Evolutionary conservation across 2,113 vertebrate genomes (phyloP).

Genomic region (Orientallactaga bullata): DNA sequence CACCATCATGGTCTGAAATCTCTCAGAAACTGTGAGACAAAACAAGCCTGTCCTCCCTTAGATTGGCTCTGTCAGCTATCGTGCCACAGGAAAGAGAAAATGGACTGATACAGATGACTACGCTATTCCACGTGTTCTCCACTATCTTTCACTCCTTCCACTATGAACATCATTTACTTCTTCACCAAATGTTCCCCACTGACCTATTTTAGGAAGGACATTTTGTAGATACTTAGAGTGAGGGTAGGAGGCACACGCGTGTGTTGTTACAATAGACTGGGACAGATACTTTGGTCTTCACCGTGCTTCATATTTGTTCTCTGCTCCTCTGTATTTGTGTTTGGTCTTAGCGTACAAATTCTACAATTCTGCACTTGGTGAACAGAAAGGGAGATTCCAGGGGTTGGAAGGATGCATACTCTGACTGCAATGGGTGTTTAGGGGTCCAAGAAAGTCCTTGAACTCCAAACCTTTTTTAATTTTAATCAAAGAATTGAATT

Average conservation of each 20-base stretch:
- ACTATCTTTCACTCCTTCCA: background rate
- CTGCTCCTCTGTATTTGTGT: background rate
- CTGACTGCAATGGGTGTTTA: too few species aligned
- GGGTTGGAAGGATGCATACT: too few species aligned
- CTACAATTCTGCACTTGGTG: too few species aligned
- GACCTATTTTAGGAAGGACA: background rate
- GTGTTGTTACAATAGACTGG: background rate
- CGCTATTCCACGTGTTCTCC: background rate
- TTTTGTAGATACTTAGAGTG: background rate
- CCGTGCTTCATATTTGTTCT: background rate
- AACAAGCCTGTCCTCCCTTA: background rate
- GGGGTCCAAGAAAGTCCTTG: too few species aligned
- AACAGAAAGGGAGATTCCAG: too few species aligned
- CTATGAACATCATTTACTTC: background rate
- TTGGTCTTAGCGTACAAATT: background rate
- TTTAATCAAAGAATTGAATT: too few species aligned
- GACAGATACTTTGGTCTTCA: background rate
- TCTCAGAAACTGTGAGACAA: background rate
- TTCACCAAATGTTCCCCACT: background rate
- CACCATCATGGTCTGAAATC: background rate
- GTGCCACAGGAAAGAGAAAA: background rate
- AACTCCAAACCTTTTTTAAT: too few species aligned
- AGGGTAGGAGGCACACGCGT: accelerated
- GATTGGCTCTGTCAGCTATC: background rate
- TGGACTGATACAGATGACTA: background rate